Conservation (phyloP, 2,797 vertebrate genomes). For the Sardinella longiceps region DNA sequence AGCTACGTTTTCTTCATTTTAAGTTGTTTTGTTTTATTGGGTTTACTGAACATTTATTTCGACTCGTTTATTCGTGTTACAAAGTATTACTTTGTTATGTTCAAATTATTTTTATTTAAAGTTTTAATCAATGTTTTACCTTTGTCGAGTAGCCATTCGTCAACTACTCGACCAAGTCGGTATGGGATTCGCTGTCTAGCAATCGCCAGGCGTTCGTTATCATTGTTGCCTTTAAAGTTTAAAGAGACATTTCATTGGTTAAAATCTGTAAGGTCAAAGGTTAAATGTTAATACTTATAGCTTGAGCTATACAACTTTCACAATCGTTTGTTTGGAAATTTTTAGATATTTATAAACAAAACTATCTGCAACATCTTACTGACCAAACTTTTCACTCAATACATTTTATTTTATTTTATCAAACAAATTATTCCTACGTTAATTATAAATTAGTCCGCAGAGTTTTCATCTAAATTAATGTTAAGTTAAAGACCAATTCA, state of each 20-base stretch:
- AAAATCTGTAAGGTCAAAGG: constrained; percentile 99
- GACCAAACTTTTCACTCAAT: constrained; percentile 88
- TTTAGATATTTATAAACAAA: constrained; percentile 92
- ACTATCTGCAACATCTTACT: constrained; percentile 93
- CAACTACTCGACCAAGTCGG: constrained; percentile 99
- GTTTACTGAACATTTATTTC: constrained; percentile 97
- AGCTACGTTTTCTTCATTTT: constrained; percentile 91
- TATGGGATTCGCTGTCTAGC: constrained; percentile 99
- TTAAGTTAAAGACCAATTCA: constrained; percentile 93
- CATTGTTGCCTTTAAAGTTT: constrained; percentile 99
- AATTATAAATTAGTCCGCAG: constrained; percentile 92
- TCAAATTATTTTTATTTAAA: constrained; percentile 99
- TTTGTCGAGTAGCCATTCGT: constrained; percentile 99
- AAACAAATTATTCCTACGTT: constrained; percentile 98
- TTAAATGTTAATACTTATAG: constrained; percentile 99
- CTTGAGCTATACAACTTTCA: constrained; percentile 96
- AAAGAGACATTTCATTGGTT: constrained; percentile 99
- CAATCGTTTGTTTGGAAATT: constrained; percentile 84
- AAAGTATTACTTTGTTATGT: constrained; percentile 96
- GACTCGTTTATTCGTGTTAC: constrained; percentile 96
- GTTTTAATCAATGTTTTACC: constrained; percentile 99
- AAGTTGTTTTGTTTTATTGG: constrained; percentile 90
- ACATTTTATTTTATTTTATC: constrained; percentile 97
- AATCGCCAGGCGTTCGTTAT: constrained; percentile 99
- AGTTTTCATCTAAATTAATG: constrained; percentile 93